These are phyloP conservation scores for Trachythela sp. DNA, from an alignment of 64 coral and sea anemone species.

Conservation along the genomic window DNA sequence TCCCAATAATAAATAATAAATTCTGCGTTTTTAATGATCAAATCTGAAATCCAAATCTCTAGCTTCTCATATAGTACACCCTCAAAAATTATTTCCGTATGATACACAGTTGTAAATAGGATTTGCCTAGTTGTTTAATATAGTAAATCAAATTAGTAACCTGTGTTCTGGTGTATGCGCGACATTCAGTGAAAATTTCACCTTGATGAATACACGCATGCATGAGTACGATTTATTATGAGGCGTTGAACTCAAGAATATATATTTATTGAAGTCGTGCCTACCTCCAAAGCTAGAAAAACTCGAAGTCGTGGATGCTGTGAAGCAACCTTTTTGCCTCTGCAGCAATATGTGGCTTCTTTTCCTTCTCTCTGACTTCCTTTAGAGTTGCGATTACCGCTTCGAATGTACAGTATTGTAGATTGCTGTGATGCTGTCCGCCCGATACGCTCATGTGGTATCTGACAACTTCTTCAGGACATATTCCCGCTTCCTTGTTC, in stretches of 20 bases:
- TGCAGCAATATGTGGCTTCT: background rate
- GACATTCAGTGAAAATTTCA: too few species aligned
- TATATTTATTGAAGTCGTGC: too few species aligned
- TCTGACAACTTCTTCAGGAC: background rate
- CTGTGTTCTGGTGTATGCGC: too few species aligned
- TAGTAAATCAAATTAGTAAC: too few species aligned
- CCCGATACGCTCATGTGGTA: background rate
- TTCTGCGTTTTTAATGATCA: too few species aligned
- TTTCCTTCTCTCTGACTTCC: background rate
- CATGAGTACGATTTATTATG: background rate
- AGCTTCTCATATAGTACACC: too few species aligned
- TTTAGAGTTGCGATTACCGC: background rate
- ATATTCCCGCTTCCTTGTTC: background rate
- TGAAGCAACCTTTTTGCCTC: conserved; percentile 7
- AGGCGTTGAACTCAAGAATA: too few species aligned
- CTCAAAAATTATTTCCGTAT: too few species aligned
- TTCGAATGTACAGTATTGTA: background rate
- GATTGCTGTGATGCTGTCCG: background rate
- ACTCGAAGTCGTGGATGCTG: background rate
- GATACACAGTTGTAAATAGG: too few species aligned
- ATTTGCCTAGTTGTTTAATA: too few species aligned
- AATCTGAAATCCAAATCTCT: too few species aligned
- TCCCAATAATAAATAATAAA: too few species aligned
- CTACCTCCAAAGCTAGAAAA: conserved; percentile 8
- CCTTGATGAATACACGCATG: background rate